Conservation (phyloP, 2,113 vertebrate species). For the Oncorhynchus nerka region DNA sequence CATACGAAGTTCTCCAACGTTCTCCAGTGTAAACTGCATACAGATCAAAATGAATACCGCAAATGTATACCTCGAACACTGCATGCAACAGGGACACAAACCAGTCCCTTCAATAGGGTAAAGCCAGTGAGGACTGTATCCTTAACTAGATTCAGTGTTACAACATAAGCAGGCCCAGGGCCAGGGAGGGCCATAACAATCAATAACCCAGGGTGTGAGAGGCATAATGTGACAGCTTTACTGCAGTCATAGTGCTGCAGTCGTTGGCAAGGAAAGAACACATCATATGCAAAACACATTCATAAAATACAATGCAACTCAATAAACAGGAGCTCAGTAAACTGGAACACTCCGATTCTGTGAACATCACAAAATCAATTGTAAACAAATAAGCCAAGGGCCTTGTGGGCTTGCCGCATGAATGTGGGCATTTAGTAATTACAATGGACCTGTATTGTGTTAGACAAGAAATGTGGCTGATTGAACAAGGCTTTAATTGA, state of each 20-base stretch:
- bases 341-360: not conserved
- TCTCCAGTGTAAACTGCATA: not conserved
- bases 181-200: constrained; percentile 40
- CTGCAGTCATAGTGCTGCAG: constrained; percentile 42
- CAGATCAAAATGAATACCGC: not conserved
- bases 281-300: constrained; percentile 28
- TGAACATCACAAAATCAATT: not conserved
- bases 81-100: not conserved
- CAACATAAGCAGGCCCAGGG: constrained; percentile 29
- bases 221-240: constrained; percentile 40
- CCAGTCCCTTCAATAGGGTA: not conserved
- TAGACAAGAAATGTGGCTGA: not conserved
- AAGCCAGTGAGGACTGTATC: not conserved
- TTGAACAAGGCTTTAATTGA: not conserved
- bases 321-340: not conserved
- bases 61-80: not conserved
- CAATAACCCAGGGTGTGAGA: constrained; percentile 42
- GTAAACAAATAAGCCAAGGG: not conserved
- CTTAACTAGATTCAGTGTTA: constrained; percentile 7
- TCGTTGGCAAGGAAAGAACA: constrained; percentile 31
- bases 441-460: not conserved
- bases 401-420: not conserved
- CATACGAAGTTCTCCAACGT: not conserved
- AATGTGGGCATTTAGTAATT: not conserved
- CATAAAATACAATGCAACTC: constrained; percentile 11